Conservation (phyloP, 2,113 vertebrate species). For the Platysternon megacephalum region DNA sequence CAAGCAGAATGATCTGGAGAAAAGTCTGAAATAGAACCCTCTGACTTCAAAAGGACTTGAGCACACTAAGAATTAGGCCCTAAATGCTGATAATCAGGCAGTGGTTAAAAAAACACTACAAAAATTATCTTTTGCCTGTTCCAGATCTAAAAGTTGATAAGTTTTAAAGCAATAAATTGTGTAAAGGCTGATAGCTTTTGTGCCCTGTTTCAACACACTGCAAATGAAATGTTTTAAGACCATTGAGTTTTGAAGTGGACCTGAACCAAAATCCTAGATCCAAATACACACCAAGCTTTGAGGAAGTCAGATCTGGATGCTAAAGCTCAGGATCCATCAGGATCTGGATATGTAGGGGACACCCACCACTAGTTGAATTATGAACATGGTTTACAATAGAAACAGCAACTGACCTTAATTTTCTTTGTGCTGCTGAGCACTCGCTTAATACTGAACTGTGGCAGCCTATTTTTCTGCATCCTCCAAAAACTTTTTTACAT, state of each 20-base stretch:
- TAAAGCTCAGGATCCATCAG: neutral
- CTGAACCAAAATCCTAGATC: neutral
- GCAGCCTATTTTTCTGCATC: neutral
- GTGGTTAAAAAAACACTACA: neutral
- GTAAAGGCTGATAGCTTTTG: neutral
- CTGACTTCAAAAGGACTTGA: neutral
- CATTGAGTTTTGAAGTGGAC: neutral
- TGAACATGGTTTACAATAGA: neutral
- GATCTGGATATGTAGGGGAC: neutral
- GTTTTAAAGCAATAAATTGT: neutral
- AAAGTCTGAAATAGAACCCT: neutral
- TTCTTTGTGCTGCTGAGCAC: neutral
- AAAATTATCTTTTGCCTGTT: neutral
- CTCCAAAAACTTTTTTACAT: constrained; percentile 2
- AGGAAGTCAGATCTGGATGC: neutral
- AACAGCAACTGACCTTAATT: neutral
- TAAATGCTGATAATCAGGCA: neutral
- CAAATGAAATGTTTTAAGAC: neutral
- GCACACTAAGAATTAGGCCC: neutral
- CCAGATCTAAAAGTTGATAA: neutral
- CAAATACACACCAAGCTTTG: neutral
- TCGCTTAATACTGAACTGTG: neutral
- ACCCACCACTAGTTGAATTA: neutral
- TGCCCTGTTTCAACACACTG: neutral
- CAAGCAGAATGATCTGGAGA: neutral